Percentiles rank a stretch among this genome's conserved stretches.
These are phyloP conservation scores for Neotragus moschatus DNA, from an alignment of 2,113 vertebrate genomes.

Conservation along the genomic window DNA sequence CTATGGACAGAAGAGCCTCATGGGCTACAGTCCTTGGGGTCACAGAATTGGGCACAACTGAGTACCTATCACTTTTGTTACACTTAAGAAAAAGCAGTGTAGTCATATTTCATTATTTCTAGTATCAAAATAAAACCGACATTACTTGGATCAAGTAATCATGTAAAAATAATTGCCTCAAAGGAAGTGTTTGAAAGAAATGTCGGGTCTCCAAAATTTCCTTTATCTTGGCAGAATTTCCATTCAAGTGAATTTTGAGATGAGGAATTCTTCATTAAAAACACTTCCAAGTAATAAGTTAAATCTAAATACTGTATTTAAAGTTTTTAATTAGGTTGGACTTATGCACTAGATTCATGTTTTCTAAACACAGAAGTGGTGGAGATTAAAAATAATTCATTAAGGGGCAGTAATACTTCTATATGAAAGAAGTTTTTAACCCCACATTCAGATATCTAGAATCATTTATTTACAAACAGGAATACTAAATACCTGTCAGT, in stretches of 20 bases:
- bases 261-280: conserved; percentile 3
- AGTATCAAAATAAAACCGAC: neutral
- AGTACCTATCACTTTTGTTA: neutral
- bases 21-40: neutral
- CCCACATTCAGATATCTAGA: neutral
- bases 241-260: neutral
- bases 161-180: neutral
- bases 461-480: neutral
- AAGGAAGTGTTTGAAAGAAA: neutral
- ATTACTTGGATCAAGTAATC: neutral
- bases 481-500: neutral
- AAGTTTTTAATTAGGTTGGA: neutral
- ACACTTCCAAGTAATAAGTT: neutral
- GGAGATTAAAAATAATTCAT: neutral
- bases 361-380: neutral
- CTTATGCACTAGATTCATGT: neutral
- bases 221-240: conserved; percentile 13
- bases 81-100: neutral
- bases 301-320: neutral
- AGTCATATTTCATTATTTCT: neutral
- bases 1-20: neutral
- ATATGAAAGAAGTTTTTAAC: neutral
- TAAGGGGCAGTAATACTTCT: neutral
- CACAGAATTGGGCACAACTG: neutral
- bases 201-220: neutral